Evolutionary conservation across 2,797 vertebrate genomes (phyloP).

Genomic region (Rhinophrynus dorsalis): DNA sequence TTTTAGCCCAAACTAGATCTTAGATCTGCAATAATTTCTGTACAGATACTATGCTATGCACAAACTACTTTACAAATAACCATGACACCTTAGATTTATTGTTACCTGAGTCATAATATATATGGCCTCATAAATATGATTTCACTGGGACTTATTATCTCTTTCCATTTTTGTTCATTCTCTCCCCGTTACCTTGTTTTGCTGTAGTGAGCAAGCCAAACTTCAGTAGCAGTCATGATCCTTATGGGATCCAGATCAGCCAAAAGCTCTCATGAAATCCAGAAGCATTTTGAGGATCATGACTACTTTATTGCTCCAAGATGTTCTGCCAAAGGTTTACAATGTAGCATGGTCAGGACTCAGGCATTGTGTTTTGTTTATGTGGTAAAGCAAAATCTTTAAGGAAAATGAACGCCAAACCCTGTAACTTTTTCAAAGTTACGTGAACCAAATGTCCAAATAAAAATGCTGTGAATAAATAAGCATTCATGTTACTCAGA

Average conservation of each 20-base stretch:
- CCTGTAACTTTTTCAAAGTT: conserved; percentile 1
- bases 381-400: conserved; percentile 28
- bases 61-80: conserved; percentile 16
- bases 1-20: neutral
- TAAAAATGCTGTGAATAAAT: conserved; percentile 13
- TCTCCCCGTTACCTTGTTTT: conserved; percentile 31
- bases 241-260: conserved; percentile 41
- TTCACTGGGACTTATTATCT: conserved; percentile 40
- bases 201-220: conserved; percentile 35
- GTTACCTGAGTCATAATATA: conserved; percentile 7
- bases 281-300: conserved; percentile 37
- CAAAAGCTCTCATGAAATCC: conserved; percentile 43
- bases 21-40: neutral
- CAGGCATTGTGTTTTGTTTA: conserved; percentile 40
- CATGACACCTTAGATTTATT: conserved; percentile 18
- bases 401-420: conserved; percentile 10
- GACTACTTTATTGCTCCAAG: conserved; percentile 45
- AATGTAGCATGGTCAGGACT: conserved; percentile 39
- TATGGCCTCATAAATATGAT: conserved; percentile 19
- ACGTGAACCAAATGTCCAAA: conserved; percentile 15
- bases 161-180: conserved; percentile 28
- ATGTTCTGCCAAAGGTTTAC: conserved; percentile 48
- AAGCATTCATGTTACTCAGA: conserved; percentile 2
- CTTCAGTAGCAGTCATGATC: conserved; percentile 43
- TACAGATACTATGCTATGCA: neutral